Evolutionary conservation across 1,140 invertebrate species (phyloP), one percentile per base, ranked within the genome.

Genomic region (Trichomalopsis sarcophagae): DNA sequence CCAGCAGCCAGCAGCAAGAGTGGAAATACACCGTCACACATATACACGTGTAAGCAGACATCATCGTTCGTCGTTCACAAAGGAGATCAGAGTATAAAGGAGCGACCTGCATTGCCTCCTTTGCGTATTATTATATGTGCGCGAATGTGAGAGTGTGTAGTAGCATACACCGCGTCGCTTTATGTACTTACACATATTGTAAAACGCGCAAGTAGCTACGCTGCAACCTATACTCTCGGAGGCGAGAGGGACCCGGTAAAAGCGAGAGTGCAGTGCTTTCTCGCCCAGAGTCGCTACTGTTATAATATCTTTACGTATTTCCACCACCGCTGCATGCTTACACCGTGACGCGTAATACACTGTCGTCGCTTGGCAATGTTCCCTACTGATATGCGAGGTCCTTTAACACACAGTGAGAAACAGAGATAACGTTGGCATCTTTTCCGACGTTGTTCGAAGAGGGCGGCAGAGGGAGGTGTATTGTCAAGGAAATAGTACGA

Each of bases 201-300:
- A 55, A 55, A 40, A 40, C 9, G 40, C 40, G 40, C 40, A 40
- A 40, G 40, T 40, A 40, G 40, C 5, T 40, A 40, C 9, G 9
- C 40, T n/a, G n/a, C n/a, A n/a, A n/a, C n/a, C n/a, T n/a, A n/a
- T 81, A 80, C 23, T 33, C 23, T 33, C 17, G 10, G 13, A 11
- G 47, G 47, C 10, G 80, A 36, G 66, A 69, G 50, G 74, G 77
- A 55, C 44, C 71, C 36, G 81, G 81, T 84, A 78, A 84, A 84
- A 84, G 83, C 71, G 82, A 77, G 10, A 23, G 55, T 23, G 74
- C 40, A 62, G 23, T 80, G 69, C 83, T 84, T 84, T 84, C 83
- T 62, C 83, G n/a, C 47, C 9, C 30, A 74, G 74, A 62, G 9
- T 36, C 68, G 27, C n/a, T n/a, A n/a, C 27, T 36, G 11, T 21